Evolutionary conservation across 2,888 invertebrate genomes (phyloP).

Genomic region (Pseudococcus longispinus): DNA sequence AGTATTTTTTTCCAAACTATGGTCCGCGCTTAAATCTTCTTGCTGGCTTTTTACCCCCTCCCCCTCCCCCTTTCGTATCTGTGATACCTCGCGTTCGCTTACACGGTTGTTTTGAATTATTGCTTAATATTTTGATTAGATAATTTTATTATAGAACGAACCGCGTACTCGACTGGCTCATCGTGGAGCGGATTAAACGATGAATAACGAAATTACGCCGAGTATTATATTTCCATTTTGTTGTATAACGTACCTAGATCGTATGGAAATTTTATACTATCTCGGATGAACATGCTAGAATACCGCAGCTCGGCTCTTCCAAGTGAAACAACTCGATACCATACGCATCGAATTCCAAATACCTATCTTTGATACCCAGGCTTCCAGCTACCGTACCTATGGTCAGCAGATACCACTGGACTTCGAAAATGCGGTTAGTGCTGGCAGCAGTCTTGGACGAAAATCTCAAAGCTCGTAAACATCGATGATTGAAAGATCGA

Average conservation of each 20-base stretch:
- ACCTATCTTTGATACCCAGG: neutral
- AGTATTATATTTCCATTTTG: slow-evolving; percentile 26
- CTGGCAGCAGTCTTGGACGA: neutral
- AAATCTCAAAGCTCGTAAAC: neutral
- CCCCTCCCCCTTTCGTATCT: neutral
- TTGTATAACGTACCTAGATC: neutral
- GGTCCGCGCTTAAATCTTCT: neutral
- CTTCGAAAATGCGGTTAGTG: neutral
- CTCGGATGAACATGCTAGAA: neutral
- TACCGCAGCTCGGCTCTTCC: neutral
- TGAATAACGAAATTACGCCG: slow-evolving; percentile 12
- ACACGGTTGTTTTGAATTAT: slow-evolving; percentile 15
- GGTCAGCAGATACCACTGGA: neutral
- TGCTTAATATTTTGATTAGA: slow-evolving; percentile 32
- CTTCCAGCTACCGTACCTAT: neutral
- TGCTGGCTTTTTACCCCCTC: too few relatives aligned
- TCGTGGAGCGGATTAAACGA: slow-evolving; percentile 3
- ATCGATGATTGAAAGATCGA: neutral
- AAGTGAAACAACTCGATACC: neutral
- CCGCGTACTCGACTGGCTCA: neutral
- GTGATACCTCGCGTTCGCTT: neutral
- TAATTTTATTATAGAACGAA: slow-evolving; percentile 2
- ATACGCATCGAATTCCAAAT: slow-evolving; percentile 3
- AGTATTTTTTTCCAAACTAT: neutral
- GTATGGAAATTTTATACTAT: neutral